Evolutionary conservation across 2,113 vertebrate genomes (phyloP).

Genomic region (Eublepharis macularius): DNA sequence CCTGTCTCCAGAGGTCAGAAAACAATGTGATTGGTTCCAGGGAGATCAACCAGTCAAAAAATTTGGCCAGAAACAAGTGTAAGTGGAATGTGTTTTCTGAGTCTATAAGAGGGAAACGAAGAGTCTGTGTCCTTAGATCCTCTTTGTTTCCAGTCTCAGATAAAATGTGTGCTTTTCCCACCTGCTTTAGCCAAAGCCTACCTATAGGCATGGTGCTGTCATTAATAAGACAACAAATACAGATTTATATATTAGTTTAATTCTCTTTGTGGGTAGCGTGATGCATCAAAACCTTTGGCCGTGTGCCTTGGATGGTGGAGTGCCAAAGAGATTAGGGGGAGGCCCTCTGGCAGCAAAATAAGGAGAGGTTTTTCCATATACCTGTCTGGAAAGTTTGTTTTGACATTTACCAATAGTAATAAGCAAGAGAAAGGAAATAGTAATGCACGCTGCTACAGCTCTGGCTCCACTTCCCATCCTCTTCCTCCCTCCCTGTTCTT

Average conservation of each 20-base stretch:
- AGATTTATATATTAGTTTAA: not conserved
- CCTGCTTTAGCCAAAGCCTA: not conserved
- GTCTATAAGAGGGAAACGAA: not conserved
- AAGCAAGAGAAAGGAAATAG: not conserved
- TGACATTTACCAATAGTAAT: not conserved
- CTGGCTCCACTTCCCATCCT: too few species aligned
- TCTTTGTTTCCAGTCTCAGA: not conserved
- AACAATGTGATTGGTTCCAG: conserved; percentile 87
- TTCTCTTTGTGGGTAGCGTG: not conserved
- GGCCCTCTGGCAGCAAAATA: not conserved
- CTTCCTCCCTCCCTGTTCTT: too few species aligned
- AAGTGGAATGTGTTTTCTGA: conserved; percentile 56
- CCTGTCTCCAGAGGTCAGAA: conserved; percentile 85
- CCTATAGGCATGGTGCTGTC: not conserved
- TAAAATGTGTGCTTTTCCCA: not conserved
- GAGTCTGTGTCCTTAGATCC: not conserved
- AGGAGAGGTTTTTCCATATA: not conserved
- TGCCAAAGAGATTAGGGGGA: not conserved
- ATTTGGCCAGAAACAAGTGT: conserved; percentile 72
- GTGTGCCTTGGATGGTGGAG: not conserved
- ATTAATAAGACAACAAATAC: not conserved
- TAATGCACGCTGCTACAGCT: too few species aligned
- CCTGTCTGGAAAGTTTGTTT: not conserved
- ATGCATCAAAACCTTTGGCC: not conserved
- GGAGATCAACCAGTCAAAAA: conserved; percentile 81